Base-by-base conservation (phyloP, 2,113 vertebrate species). In the Indicator indicator region DNA sequence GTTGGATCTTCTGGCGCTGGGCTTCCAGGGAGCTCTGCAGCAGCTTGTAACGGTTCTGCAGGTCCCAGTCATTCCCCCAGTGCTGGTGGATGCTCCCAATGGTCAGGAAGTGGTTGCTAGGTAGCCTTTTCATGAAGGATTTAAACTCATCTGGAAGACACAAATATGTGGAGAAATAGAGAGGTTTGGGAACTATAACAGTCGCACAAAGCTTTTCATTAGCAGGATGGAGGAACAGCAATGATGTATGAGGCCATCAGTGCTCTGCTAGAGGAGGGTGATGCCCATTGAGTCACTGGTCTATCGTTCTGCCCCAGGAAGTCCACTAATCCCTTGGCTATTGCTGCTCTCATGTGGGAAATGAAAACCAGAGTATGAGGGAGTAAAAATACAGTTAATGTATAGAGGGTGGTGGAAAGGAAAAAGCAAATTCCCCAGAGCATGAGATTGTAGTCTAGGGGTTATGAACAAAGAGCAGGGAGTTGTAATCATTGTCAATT, bases 11-110 rank as follows among this genome's bases (percentile, higher is more conserved):
- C 93, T 99, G 98, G 54, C 98, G 98, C 92, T 99, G 99, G 67
- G 98, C 98, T 97, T 99, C 99, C 62, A 98, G 98, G 76, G 99
- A 98, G 46, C 98, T 99, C 98, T 99, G 99, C 59, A 99, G 98
- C 67, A 99, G 98, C 95, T 99, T 99, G 97, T 99, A 99, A 50
- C 99, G 99, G 86, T 98, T 99, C 97, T 99, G 99, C 83, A 99
- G 98, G 95, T 99, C 99, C 99, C 99, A 99, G 98, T 99, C 99
- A 0, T 99, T 99, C 76, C 99, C 99, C 99, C 99, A 99, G 91
- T 99, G 98, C 96, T 99, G 99, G 96, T 99, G 99, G 94, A 99
- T 99, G 90, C 98, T 99, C 97, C 98, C 99, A 74, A 99, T 99
- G 48, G 98, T 99, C 96, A 99, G 98, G 96, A 99, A 99, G 97